Evolutionary conservation across 2,888 invertebrate species (phyloP).

Genomic region (Drosophila flavopinicola): DNA sequence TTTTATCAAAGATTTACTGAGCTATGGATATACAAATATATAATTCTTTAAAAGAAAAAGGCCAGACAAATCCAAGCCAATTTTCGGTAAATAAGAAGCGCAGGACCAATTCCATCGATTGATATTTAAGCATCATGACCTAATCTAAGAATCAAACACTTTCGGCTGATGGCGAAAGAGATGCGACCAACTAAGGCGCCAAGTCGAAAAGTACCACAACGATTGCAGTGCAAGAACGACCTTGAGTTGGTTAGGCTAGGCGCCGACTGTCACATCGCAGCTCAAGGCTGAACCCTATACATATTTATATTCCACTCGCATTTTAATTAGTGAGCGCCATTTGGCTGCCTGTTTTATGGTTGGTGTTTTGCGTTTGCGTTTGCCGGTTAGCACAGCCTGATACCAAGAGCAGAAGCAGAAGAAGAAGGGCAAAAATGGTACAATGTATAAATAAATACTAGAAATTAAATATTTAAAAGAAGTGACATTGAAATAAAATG

Average conservation of each 20-base stretch:
- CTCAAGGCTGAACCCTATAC: slow-evolving; percentile 34
- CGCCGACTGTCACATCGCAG: slow-evolving; percentile 28
- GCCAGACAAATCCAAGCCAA: too few species aligned
- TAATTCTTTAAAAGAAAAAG: too few species aligned
- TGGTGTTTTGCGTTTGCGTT: slow-evolving; percentile 1
- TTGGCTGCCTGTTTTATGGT: slow-evolving; percentile 32
- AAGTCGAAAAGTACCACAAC: background rate
- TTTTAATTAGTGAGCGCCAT: slow-evolving; percentile 66
- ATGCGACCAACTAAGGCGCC: background rate
- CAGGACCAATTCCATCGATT: too few species aligned
- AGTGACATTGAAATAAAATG: background rate
- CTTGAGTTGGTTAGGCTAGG: slow-evolving; percentile 32
- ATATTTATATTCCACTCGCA: slow-evolving; percentile 41
- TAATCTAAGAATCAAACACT: too few species aligned
- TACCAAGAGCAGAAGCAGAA: background rate
- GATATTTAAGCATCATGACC: background rate
- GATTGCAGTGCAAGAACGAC: slow-evolving; percentile 32
- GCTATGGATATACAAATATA: too few species aligned
- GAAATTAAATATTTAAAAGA: slow-evolving; percentile 38
- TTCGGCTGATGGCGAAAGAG: background rate
- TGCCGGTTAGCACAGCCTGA: slow-evolving; percentile 19
- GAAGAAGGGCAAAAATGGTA: background rate
- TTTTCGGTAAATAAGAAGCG: too few species aligned
- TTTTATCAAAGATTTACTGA: too few species aligned
- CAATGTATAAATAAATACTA: slow-evolving; percentile 7